A percentile compares a stretch with the other conserved stretches of the same genome.
phyloP scores from a whole-genome alignment of 1,140 invertebrate species.

The Episyrphus balteatus region DNA sequence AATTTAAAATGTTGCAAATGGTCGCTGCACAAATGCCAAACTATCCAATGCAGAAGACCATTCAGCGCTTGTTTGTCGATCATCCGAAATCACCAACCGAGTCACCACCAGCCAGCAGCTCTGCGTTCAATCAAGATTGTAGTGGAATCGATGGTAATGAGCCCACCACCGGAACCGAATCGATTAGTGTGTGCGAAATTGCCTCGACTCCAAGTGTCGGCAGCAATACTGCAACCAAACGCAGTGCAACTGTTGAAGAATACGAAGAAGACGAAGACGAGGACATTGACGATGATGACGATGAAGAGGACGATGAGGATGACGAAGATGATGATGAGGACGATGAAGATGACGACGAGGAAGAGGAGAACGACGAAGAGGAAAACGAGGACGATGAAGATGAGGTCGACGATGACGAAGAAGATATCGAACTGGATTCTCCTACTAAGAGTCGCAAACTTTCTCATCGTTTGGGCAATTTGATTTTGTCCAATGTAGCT shows the following conservation, averaged over 20 bases:
- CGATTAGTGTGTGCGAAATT: no score
- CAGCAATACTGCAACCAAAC: no score
- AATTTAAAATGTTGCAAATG: conserved; percentile 4
- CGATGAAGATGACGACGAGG: conserved; percentile 16
- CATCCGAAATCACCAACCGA: conserved; percentile 36
- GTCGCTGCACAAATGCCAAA: conserved; percentile 3
- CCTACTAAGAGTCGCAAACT: conserved; percentile 24
- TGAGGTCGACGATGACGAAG: neutral
- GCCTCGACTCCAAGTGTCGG: no score
- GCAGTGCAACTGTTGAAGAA: conserved; percentile 18
- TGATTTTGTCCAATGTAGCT: conserved; percentile 18
- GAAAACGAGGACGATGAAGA: conserved; percentile 4
- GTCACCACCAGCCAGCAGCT: conserved; percentile 20
- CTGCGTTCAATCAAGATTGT: no score
- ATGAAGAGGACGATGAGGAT: conserved; percentile 10
- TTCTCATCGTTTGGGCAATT: conserved; percentile 23
- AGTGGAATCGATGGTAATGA: no score
- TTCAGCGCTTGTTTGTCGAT: conserved; percentile 31
- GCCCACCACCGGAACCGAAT: no score
- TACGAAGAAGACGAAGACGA: conserved; percentile 8
- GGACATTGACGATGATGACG: neutral
- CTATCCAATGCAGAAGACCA: conserved; percentile 2
- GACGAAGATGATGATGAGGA: conserved; percentile 25
- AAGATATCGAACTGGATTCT: conserved; percentile 4
- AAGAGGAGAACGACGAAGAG: conserved; percentile 16